phyloP scores from a whole-genome alignment of 2,113 vertebrate species.

The Leuciscus idus region DNA sequence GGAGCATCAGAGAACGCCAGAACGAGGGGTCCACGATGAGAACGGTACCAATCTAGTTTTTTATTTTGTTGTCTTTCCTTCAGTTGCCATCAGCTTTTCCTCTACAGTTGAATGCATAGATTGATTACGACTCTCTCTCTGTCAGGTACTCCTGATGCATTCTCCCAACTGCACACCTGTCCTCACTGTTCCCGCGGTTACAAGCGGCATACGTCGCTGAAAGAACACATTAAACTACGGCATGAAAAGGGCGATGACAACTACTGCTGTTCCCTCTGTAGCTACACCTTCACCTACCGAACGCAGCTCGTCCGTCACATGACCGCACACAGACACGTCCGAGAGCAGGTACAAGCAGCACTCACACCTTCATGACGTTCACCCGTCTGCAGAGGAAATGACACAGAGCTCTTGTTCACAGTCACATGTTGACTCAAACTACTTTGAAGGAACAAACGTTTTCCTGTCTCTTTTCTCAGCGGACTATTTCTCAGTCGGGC shows the following conservation, averaged over 20 bases:
- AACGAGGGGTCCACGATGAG: conserved; percentile 90
- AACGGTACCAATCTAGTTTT: conserved; percentile 79
- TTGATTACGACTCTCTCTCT: conserved; percentile 29
- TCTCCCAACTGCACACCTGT: conserved; percentile 92
- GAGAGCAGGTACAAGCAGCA: conserved; percentile 79
- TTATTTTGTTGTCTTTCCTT: background rate
- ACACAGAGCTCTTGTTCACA: conserved; percentile 15
- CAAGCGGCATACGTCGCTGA: conserved; percentile 95
- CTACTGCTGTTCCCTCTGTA: conserved; percentile 96
- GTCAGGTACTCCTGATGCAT: conserved; percentile 89
- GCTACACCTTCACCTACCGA: conserved; percentile 95
- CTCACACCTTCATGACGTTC: background rate
- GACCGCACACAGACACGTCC: conserved; percentile 90
- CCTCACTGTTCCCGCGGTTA: conserved; percentile 96
- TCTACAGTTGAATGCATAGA: too few relatives aligned
- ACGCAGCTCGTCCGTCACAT: conserved; percentile 97
- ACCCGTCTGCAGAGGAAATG: conserved; percentile 5
- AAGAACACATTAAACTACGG: conserved; percentile 97
- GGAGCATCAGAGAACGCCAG: conserved; percentile 88
- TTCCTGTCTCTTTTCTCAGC: conserved; percentile 72
- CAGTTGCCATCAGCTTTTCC: too few relatives aligned
- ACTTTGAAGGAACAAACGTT: background rate
- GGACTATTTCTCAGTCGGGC: conserved; percentile 85
- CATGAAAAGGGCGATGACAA: conserved; percentile 97
- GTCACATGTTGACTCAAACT: background rate